These are phyloP conservation scores for Ectemnius cavifrons DNA, from an alignment of 2,888 invertebrate genomes.

Conservation along the genomic window DNA sequence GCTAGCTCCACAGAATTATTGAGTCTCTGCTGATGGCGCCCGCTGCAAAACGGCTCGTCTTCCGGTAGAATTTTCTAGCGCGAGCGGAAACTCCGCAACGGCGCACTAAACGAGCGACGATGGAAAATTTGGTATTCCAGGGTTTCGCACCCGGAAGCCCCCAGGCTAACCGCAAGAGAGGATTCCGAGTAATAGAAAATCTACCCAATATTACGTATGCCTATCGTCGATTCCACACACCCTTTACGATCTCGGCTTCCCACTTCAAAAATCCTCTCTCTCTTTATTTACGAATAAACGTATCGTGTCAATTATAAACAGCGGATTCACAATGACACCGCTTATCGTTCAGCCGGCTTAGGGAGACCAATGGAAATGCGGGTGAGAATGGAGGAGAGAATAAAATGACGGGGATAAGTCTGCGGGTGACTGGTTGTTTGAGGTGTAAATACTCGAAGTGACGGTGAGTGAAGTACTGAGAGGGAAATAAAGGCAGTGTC, in stretches of 20 bases:
- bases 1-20: slow-evolving; percentile 34
- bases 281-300: background rate
- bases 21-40: slow-evolving; percentile 2
- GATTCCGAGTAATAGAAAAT: slow-evolving; percentile 40
- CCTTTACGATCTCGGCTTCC: background rate
- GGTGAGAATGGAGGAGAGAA: too few relatives aligned
- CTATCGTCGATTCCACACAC: slow-evolving; percentile 5
- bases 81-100: background rate
- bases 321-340: too few relatives aligned
- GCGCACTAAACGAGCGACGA: background rate
- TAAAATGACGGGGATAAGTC: too few relatives aligned
- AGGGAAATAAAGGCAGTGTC: too few relatives aligned
- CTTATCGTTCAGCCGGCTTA: too few relatives aligned
- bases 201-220: slow-evolving; percentile 38
- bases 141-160: slow-evolving; percentile 6
- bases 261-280: background rate
- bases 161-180: slow-evolving; percentile 27
- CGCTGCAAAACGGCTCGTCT: background rate
- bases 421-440: too few relatives aligned
- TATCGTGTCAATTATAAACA: too few relatives aligned
- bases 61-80: too few relatives aligned
- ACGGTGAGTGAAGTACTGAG: too few relatives aligned
- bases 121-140: slow-evolving; percentile 21
- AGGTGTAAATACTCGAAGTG: too few relatives aligned
- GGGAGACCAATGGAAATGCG: too few relatives aligned